Base-by-base conservation (phyloP, 2,797 vertebrate species). In the Enteromius argenteus region DNA sequence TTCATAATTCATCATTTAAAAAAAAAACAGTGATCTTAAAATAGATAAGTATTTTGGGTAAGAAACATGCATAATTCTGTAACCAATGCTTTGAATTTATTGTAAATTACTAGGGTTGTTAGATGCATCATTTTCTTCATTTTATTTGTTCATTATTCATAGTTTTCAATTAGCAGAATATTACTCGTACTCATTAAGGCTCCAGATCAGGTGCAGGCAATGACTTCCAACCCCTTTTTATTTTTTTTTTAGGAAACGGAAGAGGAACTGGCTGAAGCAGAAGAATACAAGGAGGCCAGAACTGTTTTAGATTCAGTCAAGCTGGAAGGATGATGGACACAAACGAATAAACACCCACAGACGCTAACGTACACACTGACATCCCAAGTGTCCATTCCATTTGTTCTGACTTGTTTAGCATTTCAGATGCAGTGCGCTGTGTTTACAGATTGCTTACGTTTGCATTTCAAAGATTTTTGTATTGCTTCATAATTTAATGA, bases 241-340 rank as follows among this genome's bases (percentile, higher is more conserved):
- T 44, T 75, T 77, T 0, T 64, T 86, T 94, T 94, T 68, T 93
- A 99, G 98, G 97, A 99, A 92, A 92, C 94, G 51, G 97, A 97
- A 90, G 96, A 95, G 90, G 98, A 99, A 35, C 93, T 99, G 94
- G 93, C 93, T 86, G 97, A 99, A 91, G 77, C 94, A 0, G 96
- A 97, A 84, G 97, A 99, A 90, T 99, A 96, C 92, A 97, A 96
- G 92, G 96, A 97, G 89, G 98, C 97, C 72, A 94, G 91, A 90
- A 93, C 89, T 86, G 75, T 97, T 68, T 93, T 98, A 93, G 96
- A 97, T 85, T 98, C 97, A 21, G 96, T 98, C 92, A 97, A 98
- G 92, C 94, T 98, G 92, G 96, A 98, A 93, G 96, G 94, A 90
- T 98, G 95, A 96, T 89, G 86, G 83, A 77, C 91, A 64, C 23